Evolutionary conservation across 2,888 invertebrate species (phyloP), one percentile per base, ranked within the genome.

Genomic region (Limenitis camilla): DNA sequence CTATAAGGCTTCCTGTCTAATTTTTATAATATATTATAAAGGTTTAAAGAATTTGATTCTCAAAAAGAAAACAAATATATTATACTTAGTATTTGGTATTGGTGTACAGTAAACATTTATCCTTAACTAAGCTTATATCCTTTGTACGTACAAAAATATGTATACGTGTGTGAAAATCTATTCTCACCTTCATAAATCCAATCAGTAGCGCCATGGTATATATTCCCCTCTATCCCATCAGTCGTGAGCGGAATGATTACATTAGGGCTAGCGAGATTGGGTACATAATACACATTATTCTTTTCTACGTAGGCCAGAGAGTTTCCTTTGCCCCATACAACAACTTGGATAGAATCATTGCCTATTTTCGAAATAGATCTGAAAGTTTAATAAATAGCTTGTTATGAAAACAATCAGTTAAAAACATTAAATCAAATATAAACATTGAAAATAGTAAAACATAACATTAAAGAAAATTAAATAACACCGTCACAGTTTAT

Each of bases 161-260:
- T n/a, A 40, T 40, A 36, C 6, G 29, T 10, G 7, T 40, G 40
- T 7, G 10, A 40, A 9, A 19, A 29, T 8, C 4, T 5, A 32
- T 31, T 19, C 19, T 60, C 73, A 94, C 94, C 94, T 91, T 97
- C 97, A 72, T 97, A 97, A 35, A 97, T 92, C 97, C 97, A 97
- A 76, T 97, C 97, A 6, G 96, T 91, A 19, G 94, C 89, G 4
- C 96, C 96, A 72, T 94, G 94, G 74, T 93, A 96, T 47, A 96
- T 82, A 33, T 91, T 81, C 2, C 90, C 92, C 0, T 87, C 85
- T 1, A 89, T 72, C 1, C 94, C 94, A 51, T 90, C 90, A 6
- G 69, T 75, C 1, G 94, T 94, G 40, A 93, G 74, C n/a, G 75
- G 69, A 8, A 70, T 62, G 39, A 81, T 84, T 33, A 62, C 64